Conservation (phyloP, 1,140 invertebrate genomes). For the Halictus rubicundus region DNA sequence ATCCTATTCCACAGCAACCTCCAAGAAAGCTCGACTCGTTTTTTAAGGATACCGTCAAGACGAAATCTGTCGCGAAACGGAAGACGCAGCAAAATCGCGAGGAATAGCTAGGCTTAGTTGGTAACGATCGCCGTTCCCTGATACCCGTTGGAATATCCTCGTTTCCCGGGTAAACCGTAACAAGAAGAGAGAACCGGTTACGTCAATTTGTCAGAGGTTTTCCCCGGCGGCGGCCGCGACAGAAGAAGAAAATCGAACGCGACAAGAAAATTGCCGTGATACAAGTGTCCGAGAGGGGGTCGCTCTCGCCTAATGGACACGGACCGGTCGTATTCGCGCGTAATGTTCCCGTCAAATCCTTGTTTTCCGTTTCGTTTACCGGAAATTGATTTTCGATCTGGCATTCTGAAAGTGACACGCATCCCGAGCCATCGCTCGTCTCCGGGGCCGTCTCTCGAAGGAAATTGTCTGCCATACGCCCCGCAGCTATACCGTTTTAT, state of each 20-base stretch:
- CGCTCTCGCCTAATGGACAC: not conserved
- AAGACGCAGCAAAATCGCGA: not conserved
- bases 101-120: not conserved
- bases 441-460: slow-evolving; percentile 37
- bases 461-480: slow-evolving; percentile 55
- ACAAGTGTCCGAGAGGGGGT: not conserved
- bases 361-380: slow-evolving; percentile 52
- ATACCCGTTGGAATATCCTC: not conserved
- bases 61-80: too few relatives aligned
- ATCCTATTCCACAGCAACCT: too few relatives aligned
- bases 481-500: slow-evolving; percentile 25
- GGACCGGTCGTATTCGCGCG: slow-evolving; percentile 13
- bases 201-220: slow-evolving; percentile 7
- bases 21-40: too few relatives aligned
- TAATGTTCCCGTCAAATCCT: slow-evolving; percentile 38
- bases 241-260: not conserved
- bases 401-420: slow-evolving; percentile 54
- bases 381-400: slow-evolving; percentile 59
- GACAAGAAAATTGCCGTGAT: slow-evolving; percentile 19
- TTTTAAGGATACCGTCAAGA: too few relatives aligned
- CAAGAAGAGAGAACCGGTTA: not conserved
- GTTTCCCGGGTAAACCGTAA: not conserved
- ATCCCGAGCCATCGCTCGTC: slow-evolving; percentile 31
- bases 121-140: not conserved
- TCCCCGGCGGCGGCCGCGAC: too few relatives aligned